Percentiles rank a stretch among this genome's conserved stretches.
These are phyloP conservation scores for Linyphia triangularis DNA, from an alignment of 2,888 invertebrate genomes.

Conservation along the genomic window DNA sequence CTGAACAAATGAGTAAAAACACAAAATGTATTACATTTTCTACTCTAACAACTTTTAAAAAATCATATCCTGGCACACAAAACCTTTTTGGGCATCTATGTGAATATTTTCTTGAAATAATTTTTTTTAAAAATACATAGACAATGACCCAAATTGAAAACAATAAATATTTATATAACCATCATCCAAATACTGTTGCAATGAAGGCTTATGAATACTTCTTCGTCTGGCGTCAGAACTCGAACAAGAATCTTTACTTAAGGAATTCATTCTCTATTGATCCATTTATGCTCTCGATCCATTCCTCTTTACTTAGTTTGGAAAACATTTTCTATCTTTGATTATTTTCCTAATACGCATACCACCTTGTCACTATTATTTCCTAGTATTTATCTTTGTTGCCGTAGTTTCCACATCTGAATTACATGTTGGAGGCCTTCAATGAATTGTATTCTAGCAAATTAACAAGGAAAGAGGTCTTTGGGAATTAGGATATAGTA, in stretches of 20 bases:
- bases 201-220: background rate
- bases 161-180: slow-evolving; percentile 17
- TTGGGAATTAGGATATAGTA: background rate
- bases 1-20: no score
- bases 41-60: no score
- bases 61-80: no score
- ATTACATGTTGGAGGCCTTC: background rate
- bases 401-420: background rate
- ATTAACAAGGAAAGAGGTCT: background rate
- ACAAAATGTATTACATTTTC: no score
- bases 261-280: slow-evolving; percentile 8
- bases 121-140: background rate
- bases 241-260: slow-evolving; percentile 18
- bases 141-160: background rate
- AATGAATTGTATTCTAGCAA: background rate
- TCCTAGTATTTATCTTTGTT: background rate
- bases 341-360: background rate
- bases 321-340: background rate
- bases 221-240: slow-evolving; percentile 11
- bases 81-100: no score
- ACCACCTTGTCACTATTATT: background rate
- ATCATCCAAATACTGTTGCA: slow-evolving; percentile 13
- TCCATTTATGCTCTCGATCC: slow-evolving; percentile 6
- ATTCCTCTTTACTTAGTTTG: background rate
- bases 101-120: no score